Percentiles rank a stretch among this genome's conserved stretches.
These are phyloP conservation scores for Thera obeliscata DNA, from an alignment of 2,888 invertebrate genomes.

Conservation along the genomic window DNA sequence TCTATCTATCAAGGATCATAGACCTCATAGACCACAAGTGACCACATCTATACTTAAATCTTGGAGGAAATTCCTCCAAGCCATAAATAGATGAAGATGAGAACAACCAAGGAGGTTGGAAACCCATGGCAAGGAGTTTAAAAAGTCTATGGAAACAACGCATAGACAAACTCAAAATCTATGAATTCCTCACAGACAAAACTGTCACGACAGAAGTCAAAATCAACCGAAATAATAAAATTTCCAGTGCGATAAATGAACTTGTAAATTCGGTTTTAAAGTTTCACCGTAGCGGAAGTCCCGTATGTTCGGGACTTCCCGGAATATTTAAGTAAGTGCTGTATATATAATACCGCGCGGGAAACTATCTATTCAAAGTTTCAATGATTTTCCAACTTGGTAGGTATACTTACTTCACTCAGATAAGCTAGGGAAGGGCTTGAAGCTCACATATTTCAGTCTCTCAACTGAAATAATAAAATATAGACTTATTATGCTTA, in stretches of 20 bases:
- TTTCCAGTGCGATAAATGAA: conserved; percentile 24
- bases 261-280: neutral
- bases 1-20: too few species aligned
- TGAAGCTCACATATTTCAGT: neutral
- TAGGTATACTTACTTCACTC: neutral
- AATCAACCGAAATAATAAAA: conserved; percentile 15
- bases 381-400: too few species aligned
- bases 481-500: neutral
- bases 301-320: conserved; percentile 47
- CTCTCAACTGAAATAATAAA: too few species aligned
- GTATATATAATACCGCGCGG: too few species aligned
- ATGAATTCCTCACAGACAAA: neutral
- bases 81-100: too few species aligned
- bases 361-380: too few species aligned
- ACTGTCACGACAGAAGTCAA: neutral
- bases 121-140: too few species aligned
- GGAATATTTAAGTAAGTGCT: conserved; percentile 27
- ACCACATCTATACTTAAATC: too few species aligned
- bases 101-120: too few species aligned
- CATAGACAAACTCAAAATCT: conserved; percentile 5
- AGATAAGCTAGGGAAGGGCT: neutral
- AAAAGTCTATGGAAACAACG: too few species aligned
- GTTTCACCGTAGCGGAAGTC: conserved; percentile 40
- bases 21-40: too few species aligned
- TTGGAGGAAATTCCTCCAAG: too few species aligned